Evolutionary conservation across 1,140 invertebrate genomes (phyloP).

Genomic region (Asobara japonica): DNA sequence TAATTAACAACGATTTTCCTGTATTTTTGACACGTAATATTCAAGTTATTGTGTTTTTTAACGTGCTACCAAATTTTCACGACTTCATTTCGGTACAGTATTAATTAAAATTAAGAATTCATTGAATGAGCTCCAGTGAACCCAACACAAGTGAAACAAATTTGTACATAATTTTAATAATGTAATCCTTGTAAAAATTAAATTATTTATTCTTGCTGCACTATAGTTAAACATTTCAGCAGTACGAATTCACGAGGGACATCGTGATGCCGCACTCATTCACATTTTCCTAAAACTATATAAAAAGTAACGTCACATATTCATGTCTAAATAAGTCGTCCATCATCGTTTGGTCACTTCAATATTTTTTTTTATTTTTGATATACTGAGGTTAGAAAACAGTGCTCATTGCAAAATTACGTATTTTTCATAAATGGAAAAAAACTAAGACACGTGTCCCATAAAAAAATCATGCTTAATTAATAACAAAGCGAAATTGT

Average conservation of each 20-base stretch:
- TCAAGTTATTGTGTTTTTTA: too few species aligned
- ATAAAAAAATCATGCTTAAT: too few species aligned
- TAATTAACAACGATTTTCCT: not conserved
- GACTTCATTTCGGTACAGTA: not conserved
- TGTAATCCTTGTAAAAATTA: not conserved
- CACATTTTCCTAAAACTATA: conserved; percentile 10
- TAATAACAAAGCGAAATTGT: too few species aligned
- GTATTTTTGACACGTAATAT: too few species aligned
- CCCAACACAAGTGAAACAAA: not conserved
- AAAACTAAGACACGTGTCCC: not conserved
- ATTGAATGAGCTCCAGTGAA: not conserved
- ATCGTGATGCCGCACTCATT: not conserved
- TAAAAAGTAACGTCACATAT: not conserved
- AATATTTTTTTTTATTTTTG: not conserved
- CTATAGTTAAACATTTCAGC: not conserved
- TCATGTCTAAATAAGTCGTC: not conserved
- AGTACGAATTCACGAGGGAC: not conserved
- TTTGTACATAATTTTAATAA: not conserved
- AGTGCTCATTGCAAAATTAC: not conserved
- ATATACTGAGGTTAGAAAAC: not conserved
- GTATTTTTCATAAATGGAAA: not conserved
- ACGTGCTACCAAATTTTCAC: too few species aligned
- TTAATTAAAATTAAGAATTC: not conserved
- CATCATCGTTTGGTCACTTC: not conserved
- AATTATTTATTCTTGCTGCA: not conserved